phyloP scores from a whole-genome alignment of 2,113 vertebrate genomes.

The Gavia stellata region DNA sequence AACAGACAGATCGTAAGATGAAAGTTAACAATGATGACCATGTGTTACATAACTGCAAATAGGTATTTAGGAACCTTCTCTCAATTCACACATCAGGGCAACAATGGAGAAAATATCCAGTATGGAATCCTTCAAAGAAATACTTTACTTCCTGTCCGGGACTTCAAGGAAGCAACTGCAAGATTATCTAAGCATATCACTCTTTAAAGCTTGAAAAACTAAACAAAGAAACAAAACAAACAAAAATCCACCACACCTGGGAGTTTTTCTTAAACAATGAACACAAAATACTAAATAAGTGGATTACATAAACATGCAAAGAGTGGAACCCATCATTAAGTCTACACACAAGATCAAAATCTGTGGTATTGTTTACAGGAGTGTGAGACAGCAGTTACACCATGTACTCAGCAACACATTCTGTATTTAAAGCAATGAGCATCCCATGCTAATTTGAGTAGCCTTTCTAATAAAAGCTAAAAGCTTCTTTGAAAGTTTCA shows the following conservation, averaged over 20 bases:
- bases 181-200: background rate
- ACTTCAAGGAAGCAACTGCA: background rate
- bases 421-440: background rate
- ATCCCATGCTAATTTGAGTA: background rate
- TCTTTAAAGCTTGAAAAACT: background rate
- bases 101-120: background rate
- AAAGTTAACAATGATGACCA: background rate
- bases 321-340: background rate
- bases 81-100: background rate
- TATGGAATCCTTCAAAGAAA: background rate
- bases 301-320: background rate
- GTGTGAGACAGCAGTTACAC: background rate
- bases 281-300: background rate
- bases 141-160: background rate
- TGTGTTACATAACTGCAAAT: background rate
- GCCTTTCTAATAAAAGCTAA: background rate
- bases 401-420: background rate
- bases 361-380: background rate
- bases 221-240: background rate
- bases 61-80: background rate
- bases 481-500: background rate
- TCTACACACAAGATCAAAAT: background rate
- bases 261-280: background rate
- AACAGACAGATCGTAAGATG: background rate
- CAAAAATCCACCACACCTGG: background rate